Base-by-base conservation (phyloP, 2,113 vertebrate species). In the Chrysochloris asiatica region DNA sequence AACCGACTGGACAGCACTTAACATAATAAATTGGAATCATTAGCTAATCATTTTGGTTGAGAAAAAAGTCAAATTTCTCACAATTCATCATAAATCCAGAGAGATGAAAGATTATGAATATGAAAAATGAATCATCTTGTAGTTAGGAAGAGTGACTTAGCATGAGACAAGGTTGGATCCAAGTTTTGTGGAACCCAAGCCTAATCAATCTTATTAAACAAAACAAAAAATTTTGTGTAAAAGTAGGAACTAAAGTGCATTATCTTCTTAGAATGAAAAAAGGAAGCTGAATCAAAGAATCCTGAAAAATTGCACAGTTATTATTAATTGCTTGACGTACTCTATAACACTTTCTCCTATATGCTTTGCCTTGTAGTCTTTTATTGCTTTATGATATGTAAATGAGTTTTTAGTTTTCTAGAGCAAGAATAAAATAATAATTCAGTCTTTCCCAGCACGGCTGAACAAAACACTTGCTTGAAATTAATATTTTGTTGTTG, bases 371-470 rank as follows among this genome's bases (percentile, higher is more conserved):
- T 5, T 48, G 1, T 79, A 1, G 38, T 14, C n/a, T n/a, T 50
- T 28, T 7, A 52, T 26, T 73, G 8, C 7, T 6, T 81, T 16
- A n/a, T 75, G 24, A 41, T 43, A 50, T 6, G 4, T 72, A 30
- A 73, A 47, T 38, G 28, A 61, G n/a, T 73, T 80, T 90, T 63
- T 47, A 6, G 69, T 41, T 91, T 94, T 92, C 47, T 79, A 90
- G 72, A n/a, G 13, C 73, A 73, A 72, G 19, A 88, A 79, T 47
- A 72, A 54, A 88, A 88, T 65, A 17, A 67, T 48, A 72, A 84
- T 69, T 12, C 8, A 50, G 17, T 73, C 12, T 73, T 92, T 82
- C 5, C 28, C 61, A 8, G 67, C 10, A 21, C 77, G 16, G 19
- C 76, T 50, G 3, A 76, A 80, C n/a, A 81, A 84, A 50, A 5